These are phyloP conservation scores for Sternarchorhynchus goeldii DNA, from an alignment of 2,797 vertebrate species.

Conservation along the genomic window DNA sequence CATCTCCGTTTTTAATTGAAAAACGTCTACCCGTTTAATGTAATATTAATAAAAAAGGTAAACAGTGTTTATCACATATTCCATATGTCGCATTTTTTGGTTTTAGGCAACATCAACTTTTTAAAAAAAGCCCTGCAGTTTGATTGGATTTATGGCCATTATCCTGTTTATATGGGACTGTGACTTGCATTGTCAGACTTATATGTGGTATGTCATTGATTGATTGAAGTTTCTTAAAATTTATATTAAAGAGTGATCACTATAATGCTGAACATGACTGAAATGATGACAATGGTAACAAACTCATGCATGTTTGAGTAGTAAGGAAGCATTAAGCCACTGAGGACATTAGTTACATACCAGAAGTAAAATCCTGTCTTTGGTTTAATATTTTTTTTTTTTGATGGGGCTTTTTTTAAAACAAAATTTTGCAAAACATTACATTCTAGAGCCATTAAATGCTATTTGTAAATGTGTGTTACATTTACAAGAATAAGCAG, in stretches of 20 bases:
- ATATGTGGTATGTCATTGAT: neutral
- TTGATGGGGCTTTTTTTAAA: conserved; percentile 7
- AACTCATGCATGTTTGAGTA: conserved; percentile 26
- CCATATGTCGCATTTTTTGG: conserved; percentile 12
- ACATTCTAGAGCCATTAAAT: conserved; percentile 23
- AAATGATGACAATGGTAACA: neutral
- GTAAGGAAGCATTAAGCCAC: conserved; percentile 13
- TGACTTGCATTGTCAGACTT: neutral
- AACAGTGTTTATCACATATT: neutral
- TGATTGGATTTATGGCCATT: neutral
- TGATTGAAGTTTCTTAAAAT: no score
- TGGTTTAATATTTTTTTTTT: conserved; percentile 7
- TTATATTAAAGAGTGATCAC: neutral
- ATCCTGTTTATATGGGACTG: neutral
- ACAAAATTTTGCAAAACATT: conserved; percentile 13
- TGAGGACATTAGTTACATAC: neutral
- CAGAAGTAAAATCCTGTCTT: neutral
- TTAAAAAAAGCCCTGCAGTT: conserved; percentile 1
- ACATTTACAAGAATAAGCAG: neutral
- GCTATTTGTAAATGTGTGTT: conserved; percentile 10
- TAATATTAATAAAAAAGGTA: neutral
- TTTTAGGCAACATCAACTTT: neutral
- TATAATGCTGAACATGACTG: neutral
- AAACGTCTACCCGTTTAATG: neutral
- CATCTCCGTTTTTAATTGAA: conserved; percentile 11